These are phyloP conservation scores for Crocodylus rhombifer DNA, from an alignment of 2,797 vertebrate species.

Conservation along the genomic window DNA sequence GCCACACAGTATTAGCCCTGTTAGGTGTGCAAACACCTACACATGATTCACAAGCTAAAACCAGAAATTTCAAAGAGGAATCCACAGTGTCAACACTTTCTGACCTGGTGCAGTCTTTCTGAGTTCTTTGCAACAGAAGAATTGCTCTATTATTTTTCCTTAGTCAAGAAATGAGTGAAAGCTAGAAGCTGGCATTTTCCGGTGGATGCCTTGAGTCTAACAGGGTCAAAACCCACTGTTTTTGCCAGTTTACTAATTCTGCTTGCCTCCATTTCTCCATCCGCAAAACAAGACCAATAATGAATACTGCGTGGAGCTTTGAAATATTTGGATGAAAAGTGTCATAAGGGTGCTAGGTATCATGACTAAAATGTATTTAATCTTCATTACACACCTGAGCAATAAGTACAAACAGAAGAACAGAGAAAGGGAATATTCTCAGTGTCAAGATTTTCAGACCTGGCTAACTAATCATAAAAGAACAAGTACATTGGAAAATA, in stretches of 20 bases:
- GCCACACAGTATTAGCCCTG: too few relatives aligned
- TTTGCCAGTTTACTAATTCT: not conserved
- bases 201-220: too few relatives aligned
- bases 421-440: fast-evolving
- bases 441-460: not conserved
- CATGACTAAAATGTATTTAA: not conserved
- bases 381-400: not conserved
- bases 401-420: not conserved
- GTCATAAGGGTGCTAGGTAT: not conserved
- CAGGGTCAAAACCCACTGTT: too few relatives aligned
- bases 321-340: not conserved
- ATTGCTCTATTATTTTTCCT: too few relatives aligned
- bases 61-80: too few relatives aligned
- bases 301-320: not conserved
- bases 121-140: too few relatives aligned
- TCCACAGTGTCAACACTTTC: too few relatives aligned
- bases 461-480: fast-evolving
- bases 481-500: not conserved
- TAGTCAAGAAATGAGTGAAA: too few relatives aligned
- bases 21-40: too few relatives aligned
- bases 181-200: too few relatives aligned
- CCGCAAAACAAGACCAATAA: not conserved
- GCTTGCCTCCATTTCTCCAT: not conserved
- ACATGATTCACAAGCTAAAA: too few relatives aligned
- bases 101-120: too few relatives aligned